A percentile compares a stretch with the other conserved stretches of the same genome.
These are phyloP conservation scores for Ectemnius cavifrons DNA, from an alignment of 2,888 invertebrate genomes.

Conservation along the genomic window DNA sequence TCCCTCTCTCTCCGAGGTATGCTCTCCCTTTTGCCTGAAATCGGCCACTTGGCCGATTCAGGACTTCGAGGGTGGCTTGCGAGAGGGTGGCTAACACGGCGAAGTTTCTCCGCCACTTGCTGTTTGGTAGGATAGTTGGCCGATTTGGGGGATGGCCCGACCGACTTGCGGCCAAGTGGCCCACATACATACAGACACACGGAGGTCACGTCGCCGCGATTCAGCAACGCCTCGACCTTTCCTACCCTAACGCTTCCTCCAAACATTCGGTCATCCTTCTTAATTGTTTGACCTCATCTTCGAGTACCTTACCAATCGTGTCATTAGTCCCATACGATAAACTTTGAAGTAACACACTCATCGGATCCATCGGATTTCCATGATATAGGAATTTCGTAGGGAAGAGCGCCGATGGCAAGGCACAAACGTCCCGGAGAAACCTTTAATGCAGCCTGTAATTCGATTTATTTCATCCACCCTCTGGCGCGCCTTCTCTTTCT, in stretches of 20 bases:
- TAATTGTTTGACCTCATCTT: neutral
- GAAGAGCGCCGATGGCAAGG: neutral
- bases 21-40: too few relatives aligned
- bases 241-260: slow-evolving; percentile 10
- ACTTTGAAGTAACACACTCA: too few relatives aligned
- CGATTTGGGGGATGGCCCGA: slow-evolving; percentile 67
- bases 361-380: too few relatives aligned
- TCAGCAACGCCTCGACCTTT: slow-evolving; percentile 35
- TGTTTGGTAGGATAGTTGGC: slow-evolving; percentile 70
- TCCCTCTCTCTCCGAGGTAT: too few relatives aligned
- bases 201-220: too few relatives aligned
- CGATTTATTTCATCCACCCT: slow-evolving; percentile 24
- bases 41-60: slow-evolving; percentile 62
- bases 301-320: neutral
- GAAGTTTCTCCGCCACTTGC: slow-evolving; percentile 70
- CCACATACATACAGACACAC: slow-evolving; percentile 45
- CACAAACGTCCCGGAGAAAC: neutral
- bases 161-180: slow-evolving; percentile 64
- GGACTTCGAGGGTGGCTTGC: slow-evolving; percentile 58
- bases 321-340: too few relatives aligned
- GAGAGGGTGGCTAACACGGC: slow-evolving; percentile 57
- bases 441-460: slow-evolving; percentile 8
- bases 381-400: neutral
- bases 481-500: slow-evolving; percentile 17
- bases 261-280: neutral